phyloP scores from a whole-genome alignment of 2,113 vertebrate genomes.

The Epinephelus lanceolatus region DNA sequence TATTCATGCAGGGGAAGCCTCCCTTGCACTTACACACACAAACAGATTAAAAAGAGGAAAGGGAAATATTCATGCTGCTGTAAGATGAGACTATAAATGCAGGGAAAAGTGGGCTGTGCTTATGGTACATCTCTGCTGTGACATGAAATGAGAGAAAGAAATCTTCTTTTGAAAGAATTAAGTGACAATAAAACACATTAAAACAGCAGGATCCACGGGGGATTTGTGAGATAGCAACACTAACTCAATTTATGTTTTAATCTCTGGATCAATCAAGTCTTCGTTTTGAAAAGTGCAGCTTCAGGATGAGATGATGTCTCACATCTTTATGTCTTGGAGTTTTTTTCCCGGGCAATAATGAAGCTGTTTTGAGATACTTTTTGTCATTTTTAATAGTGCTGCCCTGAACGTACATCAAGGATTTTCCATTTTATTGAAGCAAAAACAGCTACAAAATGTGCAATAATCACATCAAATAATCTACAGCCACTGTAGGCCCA shows the following conservation, averaged over 20 bases:
- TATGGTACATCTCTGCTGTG: neutral
- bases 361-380: neutral
- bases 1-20: slow-evolving; percentile 34
- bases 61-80: neutral
- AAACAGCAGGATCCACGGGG: neutral
- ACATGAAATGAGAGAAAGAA: neutral
- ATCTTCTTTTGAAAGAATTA: neutral
- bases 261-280: neutral
- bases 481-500: too few relatives aligned
- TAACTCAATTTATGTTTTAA: neutral
- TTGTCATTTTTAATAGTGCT: neutral
- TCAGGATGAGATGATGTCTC: neutral
- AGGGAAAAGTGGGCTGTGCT: neutral
- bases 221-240: neutral
- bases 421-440: too few relatives aligned
- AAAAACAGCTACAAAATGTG: too few relatives aligned
- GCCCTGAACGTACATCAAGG: too few relatives aligned
- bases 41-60: neutral
- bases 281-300: neutral
- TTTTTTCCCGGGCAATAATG: too few relatives aligned
- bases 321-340: too few relatives aligned
- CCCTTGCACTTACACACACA: too few relatives aligned
- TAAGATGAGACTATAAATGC: neutral
- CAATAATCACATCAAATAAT: too few relatives aligned
- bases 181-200: neutral